Base-by-base conservation (phyloP, 2,888 invertebrate species). In the Callimorpha dominula region DNA sequence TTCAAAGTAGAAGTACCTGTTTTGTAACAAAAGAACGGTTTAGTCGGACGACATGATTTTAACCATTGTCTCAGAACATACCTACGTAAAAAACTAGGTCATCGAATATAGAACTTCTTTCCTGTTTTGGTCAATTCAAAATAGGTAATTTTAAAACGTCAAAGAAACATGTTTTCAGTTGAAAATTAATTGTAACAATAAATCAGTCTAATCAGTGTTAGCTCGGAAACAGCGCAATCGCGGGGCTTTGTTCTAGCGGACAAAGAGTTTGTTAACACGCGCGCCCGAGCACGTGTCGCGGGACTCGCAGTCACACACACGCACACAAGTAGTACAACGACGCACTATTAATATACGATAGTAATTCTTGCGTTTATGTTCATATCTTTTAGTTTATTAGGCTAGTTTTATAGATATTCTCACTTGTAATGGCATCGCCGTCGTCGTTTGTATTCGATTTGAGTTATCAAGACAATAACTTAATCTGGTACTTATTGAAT, bases 241-340 rank as follows among this genome's bases (percentile, higher is more conserved):
- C 70, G 72, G 60, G 67, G 70, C 80, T 84, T 85, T 82, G 81
- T 83, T 85, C 76, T 68, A 54, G 50, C 50, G 78, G 74, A 83
- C 83, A 84, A 84, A 85, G 85, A 80, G 78, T 72, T 52, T n/a
- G 73, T 54, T 49, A 17, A 64, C 73, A 81, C 84, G 78, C 79
- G 84, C 75, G 73, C 57, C 7, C 1, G 72, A 82, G 82, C 86
- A 85, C 85, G 84, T 85, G 81, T 78, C 65, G 49, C 65, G 17
- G 9, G 54, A 73, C 73, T 71, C 70, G 75, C 71, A 71, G 72
- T 65, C 15, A 63, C 50, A 9, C 40, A 64, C 52, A 20, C n/a
- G 9, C 20, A 52, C 42, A 63, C 70, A 52, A 20, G 52, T 52
- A 50, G 8, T 40, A 50, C 1, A 31, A 31, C 31, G 31, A 1